Evolutionary conservation across 37 sponge, comb jelly and placozoan genomes (phyloP), one percentile per base, ranked within the genome.

Genomic region (Theonella swinhoei): DNA sequence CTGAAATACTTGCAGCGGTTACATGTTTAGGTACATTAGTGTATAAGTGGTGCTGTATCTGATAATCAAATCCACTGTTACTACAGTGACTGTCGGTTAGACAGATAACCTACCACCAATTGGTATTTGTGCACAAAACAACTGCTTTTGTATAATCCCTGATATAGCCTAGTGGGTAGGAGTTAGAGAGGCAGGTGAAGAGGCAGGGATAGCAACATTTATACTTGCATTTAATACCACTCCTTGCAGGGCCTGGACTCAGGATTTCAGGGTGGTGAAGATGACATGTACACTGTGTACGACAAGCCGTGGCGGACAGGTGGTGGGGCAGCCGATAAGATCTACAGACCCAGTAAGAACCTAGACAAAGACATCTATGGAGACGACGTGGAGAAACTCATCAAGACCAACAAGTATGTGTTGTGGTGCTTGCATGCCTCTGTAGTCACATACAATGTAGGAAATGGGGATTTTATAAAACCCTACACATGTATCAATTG

Each of bases 291-390:
- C 85, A 98, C 94, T 88, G 99, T 98, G 47, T 98, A 98, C 66
- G 97, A 96, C 66, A 89, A 98, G 83, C 99, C 99, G 8, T 98
- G 97, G 95, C 58, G 95, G 42, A 87, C 93, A 41, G 95, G 96
- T 26, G 98, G 91, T 14, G 93, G 90, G 28, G 82, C 94, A 26
- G 96, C 92, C 1, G 76, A 93, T 20, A 76, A 91, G 39, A 91
- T 98, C 32, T 98, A 98, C 66, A 69, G 94, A 20, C 98, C 98
- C 36, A 87, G 92, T 63, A 98, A 90, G 68, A 86, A 82, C 32
- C n/a, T 92, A 35, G 99, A 98, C 79, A 96, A 96, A 72, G 99
- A 98, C 30, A 69, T 98, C 1, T 96, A 98, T 75, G 99, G 99
- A 1, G 99, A 94, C 59, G 97, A 98, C 72, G 90, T 97, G 32